phyloP scores from a whole-genome alignment of 2,797 vertebrate genomes.

The Dicrostonyx torquatus region DNA sequence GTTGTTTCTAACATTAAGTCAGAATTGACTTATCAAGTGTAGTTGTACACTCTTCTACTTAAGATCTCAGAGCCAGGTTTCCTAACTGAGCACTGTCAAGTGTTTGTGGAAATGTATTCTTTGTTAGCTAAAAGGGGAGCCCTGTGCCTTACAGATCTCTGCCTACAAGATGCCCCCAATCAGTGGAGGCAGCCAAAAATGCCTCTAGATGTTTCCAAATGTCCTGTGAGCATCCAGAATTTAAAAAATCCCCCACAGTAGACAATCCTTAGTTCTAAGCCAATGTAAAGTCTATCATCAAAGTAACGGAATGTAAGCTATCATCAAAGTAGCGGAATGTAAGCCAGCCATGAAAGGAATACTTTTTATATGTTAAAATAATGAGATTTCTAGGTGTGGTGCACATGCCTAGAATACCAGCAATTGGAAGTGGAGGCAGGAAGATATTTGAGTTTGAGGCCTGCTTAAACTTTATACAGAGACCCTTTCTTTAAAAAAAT shows the following conservation, averaged over 20 bases:
- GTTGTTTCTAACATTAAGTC: neutral
- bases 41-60: neutral
- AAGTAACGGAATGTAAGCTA: neutral
- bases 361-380: neutral
- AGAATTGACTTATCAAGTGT: no score
- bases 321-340: accelerated
- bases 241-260: no score
- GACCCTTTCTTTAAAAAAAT: neutral
- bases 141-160: neutral
- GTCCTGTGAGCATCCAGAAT: accelerated
- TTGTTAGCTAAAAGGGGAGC: neutral
- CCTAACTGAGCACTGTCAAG: neutral
- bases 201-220: accelerated
- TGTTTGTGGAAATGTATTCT: neutral
- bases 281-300: neutral
- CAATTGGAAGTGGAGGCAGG: neutral
- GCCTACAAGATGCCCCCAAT: neutral
- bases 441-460: neutral
- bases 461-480: neutral
- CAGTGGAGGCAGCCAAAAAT: no score
- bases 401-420: neutral
- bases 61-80: neutral
- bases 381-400: neutral
- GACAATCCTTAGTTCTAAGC: neutral
- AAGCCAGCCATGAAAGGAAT: neutral